phyloP scores from a whole-genome alignment of 2,888 invertebrate species.

The Deroplatys truncata region DNA sequence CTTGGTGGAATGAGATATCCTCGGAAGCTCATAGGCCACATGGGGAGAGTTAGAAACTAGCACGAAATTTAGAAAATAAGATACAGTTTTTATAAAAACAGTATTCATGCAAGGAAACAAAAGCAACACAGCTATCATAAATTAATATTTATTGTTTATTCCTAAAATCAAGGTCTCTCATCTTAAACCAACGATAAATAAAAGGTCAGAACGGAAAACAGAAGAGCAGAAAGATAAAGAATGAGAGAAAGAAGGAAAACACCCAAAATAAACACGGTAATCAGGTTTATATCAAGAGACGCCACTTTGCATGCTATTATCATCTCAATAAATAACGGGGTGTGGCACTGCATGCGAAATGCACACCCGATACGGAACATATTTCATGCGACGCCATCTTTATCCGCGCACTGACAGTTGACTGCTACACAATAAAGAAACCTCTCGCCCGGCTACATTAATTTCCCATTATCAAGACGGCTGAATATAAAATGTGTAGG shows the following conservation, averaged over 20 bases:
- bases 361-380: not conserved
- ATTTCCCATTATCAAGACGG: not conserved
- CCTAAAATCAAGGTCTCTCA: not conserved
- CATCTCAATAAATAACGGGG: not conserved
- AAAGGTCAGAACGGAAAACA: not conserved
- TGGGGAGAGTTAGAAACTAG: too few species aligned
- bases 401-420: not conserved
- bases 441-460: not conserved
- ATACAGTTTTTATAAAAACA: too few species aligned
- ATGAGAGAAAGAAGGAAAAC: not conserved
- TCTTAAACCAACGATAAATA: not conserved
- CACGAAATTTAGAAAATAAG: too few species aligned
- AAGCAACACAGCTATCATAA: not conserved
- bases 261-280: not conserved
- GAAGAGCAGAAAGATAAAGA: not conserved
- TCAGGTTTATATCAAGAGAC: not conserved
- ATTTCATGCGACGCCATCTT: not conserved
- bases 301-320: not conserved
- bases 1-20: too few species aligned
- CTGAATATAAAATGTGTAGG: not conserved
- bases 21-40: too few species aligned
- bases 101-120: not conserved
- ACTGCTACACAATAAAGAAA: not conserved
- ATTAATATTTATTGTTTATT: not conserved
- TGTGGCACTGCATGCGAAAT: not conserved